Evolutionary conservation across 1,140 invertebrate species (phyloP), one percentile per base, ranked within the genome.

Genomic region (Holcopasites calliopsidis): DNA sequence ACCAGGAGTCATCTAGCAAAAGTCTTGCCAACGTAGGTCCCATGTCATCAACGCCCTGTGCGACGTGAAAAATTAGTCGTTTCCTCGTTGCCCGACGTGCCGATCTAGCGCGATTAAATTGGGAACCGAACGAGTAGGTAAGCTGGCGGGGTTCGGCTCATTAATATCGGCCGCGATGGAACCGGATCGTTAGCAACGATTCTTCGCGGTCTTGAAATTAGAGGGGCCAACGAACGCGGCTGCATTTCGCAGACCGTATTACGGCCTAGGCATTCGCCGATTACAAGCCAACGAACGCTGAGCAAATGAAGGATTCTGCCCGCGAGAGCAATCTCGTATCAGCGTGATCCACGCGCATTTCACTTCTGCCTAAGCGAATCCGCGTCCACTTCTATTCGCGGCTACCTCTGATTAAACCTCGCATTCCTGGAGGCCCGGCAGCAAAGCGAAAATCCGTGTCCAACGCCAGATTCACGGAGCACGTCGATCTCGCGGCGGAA

Each of bases 361-460:
- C 42, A 33, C 50, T 33, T 42, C n/a, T n/a, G 11, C 1, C 2
- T 28, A 23, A 38, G 33, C 23, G 16, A 21, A 44, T n/a, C 42
- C 42, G 10, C 28, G n/a, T 62, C 16, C n/a, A 64, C n/a, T 52
- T 47, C 42, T 16, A 10, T 33, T 38, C 35, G 23, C 16, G 58
- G 26, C 23, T 72, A 60, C 31, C 70, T 33, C 35, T 72, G 52
- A 72, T 72, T 72, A 72, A 64, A 72, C 35, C n/a, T 21, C 26
- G 26, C 23, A 7, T 6, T 16, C 50, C 23, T 13, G 2, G 21
- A 11, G 21, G 16, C n/a, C 3, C n/a, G 40, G 10, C 26, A 33
- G 49, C 35, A 40, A n/a, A 21, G 13, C 35, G 40, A 26, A 13
- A 54, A 8, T n/a, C 13, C 7, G 23, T 13, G 57, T 50, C n/a